Evolutionary conservation across 2,888 invertebrate genomes (phyloP), one percentile per base, ranked within the genome.

Genomic region (Eulithis prunata): DNA sequence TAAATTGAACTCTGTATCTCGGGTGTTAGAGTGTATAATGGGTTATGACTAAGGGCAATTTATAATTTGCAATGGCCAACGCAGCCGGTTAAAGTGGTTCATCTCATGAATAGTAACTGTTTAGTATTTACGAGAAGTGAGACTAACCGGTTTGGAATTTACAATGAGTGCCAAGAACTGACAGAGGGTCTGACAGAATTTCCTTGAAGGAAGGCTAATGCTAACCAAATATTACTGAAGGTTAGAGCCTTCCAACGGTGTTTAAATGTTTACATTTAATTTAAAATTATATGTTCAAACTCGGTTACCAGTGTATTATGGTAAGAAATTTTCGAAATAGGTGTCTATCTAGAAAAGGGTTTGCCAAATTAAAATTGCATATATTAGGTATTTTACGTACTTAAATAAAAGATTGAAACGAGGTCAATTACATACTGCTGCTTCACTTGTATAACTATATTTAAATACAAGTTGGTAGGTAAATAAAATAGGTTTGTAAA

Each of bases 21-120:
- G 4, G 12, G n/a, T 38, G 13, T 55, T 41, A 68, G 54, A 59
- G 66, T 60, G 36, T 57, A 54, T 47, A 61, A 10, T 61, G 4
- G 41, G 14, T 14, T 63, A 41, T 52, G 32, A 45, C 12, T 13
- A 36, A 11, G 53, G 47, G 28, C 59, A 62, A 74, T 74, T 69
- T 66, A 74, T 78, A 77, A 80, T 80, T 78, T 76, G 75, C 71
- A 71, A 59, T 65, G 71, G 71, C 68, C 71, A 68, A 57, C 70
- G 62, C 52, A 51, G 55, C 46, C 53, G 75, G 73, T 72, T 74
- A 75, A 79, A 76, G 68, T 73, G 75, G 75, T 76, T 77, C 71
- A 77, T 80, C 75, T 79, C 75, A 75, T 79, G 76, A 76, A 78
- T 78, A 77, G 72, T 72, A 67, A 60, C 55, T 36, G 64, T 64